Evolutionary conservation across 2,113 vertebrate species (phyloP).

Genomic region (Pygathrix nemaeus): DNA sequence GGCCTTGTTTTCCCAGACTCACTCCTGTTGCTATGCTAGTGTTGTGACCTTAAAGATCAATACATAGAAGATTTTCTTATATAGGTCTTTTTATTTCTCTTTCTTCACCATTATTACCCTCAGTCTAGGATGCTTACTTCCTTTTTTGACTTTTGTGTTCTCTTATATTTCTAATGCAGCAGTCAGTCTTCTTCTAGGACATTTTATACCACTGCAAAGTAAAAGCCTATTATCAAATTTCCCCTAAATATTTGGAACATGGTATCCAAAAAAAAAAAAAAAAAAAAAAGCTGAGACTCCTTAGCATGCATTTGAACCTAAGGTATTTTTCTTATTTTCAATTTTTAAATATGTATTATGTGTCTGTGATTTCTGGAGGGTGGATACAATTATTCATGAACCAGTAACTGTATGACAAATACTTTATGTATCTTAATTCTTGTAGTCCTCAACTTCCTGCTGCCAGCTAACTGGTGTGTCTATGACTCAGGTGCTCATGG

Average conservation of each 20-base stretch:
- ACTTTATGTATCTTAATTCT: background rate
- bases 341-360: background rate
- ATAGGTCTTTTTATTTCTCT: background rate
- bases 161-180: background rate
- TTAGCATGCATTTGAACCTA: background rate
- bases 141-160: background rate
- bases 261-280: background rate
- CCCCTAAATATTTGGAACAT: background rate
- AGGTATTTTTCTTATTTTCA: background rate
- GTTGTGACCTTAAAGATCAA: background rate
- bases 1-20: background rate
- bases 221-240: background rate
- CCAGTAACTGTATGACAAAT: background rate
- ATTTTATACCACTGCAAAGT: background rate
- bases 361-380: background rate
- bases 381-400: background rate
- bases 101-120: background rate
- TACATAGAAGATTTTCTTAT: background rate
- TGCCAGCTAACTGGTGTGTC: too few species aligned
- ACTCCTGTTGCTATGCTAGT: background rate
- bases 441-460: too few species aligned
- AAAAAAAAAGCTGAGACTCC: background rate
- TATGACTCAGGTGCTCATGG: background rate
- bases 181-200: background rate
- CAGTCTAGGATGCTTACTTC: background rate